Conservation (phyloP, 2,113 vertebrate genomes). For the Psophia crepitans region DNA sequence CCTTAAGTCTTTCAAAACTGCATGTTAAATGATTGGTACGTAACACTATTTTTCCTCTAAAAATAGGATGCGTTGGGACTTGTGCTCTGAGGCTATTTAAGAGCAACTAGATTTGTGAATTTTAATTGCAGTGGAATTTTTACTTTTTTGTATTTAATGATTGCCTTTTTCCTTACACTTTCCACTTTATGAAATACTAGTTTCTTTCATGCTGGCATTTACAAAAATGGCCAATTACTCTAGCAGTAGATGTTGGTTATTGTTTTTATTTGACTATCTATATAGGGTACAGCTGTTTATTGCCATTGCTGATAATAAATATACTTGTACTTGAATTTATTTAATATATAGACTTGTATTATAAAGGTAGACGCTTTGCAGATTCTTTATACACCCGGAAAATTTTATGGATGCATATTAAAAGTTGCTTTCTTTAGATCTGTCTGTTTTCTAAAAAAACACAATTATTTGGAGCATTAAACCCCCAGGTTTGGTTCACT, state of each 20-base stretch:
- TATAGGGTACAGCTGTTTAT: background rate
- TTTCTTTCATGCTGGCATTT: background rate
- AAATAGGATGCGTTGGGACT: background rate
- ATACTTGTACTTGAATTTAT: no score
- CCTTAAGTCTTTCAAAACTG: background rate
- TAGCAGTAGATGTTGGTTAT: background rate
- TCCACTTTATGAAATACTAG: background rate
- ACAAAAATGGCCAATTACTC: background rate
- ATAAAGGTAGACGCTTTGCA: background rate
- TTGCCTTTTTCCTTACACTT: background rate
- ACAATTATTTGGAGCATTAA: background rate
- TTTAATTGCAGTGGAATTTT: background rate
- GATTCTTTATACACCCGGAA: background rate
- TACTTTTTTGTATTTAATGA: background rate
- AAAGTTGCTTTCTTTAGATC: background rate
- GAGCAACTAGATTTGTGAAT: background rate
- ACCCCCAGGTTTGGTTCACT: background rate
- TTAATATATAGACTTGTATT: background rate
- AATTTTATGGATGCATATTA: background rate
- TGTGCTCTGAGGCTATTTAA: background rate
- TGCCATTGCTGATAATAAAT: background rate
- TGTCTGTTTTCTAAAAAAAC: background rate
- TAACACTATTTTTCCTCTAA: background rate
- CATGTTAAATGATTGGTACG: background rate
- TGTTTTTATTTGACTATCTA: background rate